These are phyloP conservation scores for Scaptomyza graminum DNA, from an alignment of 1,140 invertebrate species.

Conservation along the genomic window DNA sequence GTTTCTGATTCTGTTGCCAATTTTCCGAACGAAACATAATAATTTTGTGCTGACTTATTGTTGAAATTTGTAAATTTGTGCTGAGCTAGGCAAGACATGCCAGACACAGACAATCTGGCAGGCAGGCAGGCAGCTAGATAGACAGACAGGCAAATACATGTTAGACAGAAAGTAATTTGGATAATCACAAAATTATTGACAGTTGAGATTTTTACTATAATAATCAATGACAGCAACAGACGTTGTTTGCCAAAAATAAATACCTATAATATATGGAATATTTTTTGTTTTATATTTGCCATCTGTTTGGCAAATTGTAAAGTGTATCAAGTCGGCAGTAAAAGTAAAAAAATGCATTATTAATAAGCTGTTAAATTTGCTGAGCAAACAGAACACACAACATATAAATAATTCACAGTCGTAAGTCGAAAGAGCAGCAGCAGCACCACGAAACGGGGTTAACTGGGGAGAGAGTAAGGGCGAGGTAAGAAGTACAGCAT, in stretches of 20 bases:
- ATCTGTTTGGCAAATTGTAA: slow-evolving; percentile 35
- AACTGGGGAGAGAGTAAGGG: background rate
- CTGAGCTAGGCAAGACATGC: slow-evolving; percentile 66
- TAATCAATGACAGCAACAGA: slow-evolving; percentile 50
- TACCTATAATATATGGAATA: background rate
- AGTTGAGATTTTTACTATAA: slow-evolving; percentile 49
- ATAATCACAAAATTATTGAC: slow-evolving; percentile 64
- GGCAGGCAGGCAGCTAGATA: slow-evolving; percentile 20
- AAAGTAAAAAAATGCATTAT: slow-evolving; percentile 76
- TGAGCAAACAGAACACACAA: slow-evolving; percentile 74
- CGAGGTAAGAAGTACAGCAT: slow-evolving; percentile 11
- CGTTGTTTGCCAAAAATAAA: slow-evolving; percentile 46
- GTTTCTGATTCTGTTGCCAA: slow-evolving; percentile 10
- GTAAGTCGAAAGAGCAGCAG: background rate
- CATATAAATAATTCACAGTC: slow-evolving; percentile 72
- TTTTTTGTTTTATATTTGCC: background rate
- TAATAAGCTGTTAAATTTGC: slow-evolving; percentile 82
- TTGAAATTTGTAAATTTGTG: slow-evolving; percentile 78
- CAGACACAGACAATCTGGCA: slow-evolving; percentile 34
- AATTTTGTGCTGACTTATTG: slow-evolving; percentile 80
- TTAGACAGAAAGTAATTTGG: slow-evolving; percentile 39
- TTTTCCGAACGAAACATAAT: slow-evolving; percentile 51
- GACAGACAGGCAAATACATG: background rate
- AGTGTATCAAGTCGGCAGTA: slow-evolving; percentile 63
- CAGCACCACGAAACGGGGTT: background rate